Conservation (phyloP, 2,113 vertebrate species). For the Columba livia region DNA sequence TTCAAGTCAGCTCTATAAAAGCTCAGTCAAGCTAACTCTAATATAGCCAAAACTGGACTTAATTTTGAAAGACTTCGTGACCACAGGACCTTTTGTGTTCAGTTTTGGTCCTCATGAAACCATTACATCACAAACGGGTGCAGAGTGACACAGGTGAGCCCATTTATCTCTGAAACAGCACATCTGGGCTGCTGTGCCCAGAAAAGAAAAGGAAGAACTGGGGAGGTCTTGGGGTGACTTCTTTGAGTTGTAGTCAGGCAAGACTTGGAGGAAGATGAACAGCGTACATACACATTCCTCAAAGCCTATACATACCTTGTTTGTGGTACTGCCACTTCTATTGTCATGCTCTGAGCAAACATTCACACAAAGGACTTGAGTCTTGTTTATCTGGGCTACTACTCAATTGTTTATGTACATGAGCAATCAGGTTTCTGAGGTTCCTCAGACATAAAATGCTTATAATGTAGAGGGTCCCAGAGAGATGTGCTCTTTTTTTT, state of each 20-base stretch:
- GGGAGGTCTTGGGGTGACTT: not conserved
- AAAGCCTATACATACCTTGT: not conserved
- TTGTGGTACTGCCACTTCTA: not conserved
- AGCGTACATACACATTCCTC: rapidly evolving
- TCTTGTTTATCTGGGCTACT: not conserved
- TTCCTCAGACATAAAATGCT: not conserved
- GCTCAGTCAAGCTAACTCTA: not conserved
- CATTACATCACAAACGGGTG: not conserved
- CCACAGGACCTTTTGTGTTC: not conserved
- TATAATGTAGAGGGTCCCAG: not conserved
- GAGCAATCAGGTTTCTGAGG: not conserved
- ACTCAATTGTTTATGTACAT: rapidly evolving
- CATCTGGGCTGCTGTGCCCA: no score
- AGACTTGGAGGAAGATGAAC: rapidly evolving
- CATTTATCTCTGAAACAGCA: not conserved
- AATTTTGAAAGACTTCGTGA: not conserved
- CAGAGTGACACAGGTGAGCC: not conserved
- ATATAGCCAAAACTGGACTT: not conserved
- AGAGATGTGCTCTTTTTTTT: not conserved
- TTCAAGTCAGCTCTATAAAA: not conserved
- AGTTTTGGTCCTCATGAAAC: not conserved
- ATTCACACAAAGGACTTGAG: not conserved
- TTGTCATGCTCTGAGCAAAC: not conserved
- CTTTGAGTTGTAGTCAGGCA: not conserved
- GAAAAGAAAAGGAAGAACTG: not conserved